Conservation (phyloP, 2,113 vertebrate species). For the Phaethon lepturus region DNA sequence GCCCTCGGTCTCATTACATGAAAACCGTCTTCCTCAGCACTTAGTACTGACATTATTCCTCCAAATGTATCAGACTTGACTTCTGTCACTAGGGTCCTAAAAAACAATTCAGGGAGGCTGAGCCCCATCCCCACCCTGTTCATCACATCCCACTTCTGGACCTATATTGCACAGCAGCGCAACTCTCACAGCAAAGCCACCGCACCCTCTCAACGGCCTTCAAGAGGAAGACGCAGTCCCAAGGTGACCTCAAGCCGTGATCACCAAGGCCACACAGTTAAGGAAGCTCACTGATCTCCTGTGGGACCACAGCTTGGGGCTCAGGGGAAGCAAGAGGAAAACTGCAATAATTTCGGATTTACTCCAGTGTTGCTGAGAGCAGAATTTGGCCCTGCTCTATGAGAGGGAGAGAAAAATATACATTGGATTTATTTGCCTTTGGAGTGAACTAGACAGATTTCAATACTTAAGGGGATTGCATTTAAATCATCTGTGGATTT, state of each 20-base stretch:
- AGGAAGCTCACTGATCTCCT: background rate
- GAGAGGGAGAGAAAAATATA: background rate
- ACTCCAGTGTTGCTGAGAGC: background rate
- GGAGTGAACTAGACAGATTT: slow-evolving; percentile 17
- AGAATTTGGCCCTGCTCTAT: background rate
- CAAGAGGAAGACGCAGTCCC: background rate
- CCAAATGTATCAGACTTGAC: background rate
- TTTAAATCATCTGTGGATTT: slow-evolving; percentile 44
- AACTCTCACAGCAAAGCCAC: background rate
- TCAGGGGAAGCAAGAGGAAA: background rate
- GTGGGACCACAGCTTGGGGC: background rate
- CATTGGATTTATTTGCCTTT: slow-evolving; percentile 12
- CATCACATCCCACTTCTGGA: background rate
- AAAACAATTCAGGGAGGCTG: background rate
- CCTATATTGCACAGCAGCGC: background rate
- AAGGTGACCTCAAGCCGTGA: background rate
- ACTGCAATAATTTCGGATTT: background rate
- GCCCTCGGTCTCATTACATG: background rate
- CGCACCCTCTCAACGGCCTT: background rate
- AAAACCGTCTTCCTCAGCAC: background rate
- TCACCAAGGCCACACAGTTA: background rate
- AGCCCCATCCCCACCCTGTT: background rate
- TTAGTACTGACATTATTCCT: background rate
- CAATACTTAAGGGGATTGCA: slow-evolving; percentile 45
- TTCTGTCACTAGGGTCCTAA: background rate